Base-by-base conservation (phyloP, 2,797 vertebrate species). In the Capromys pilorides region DNA sequence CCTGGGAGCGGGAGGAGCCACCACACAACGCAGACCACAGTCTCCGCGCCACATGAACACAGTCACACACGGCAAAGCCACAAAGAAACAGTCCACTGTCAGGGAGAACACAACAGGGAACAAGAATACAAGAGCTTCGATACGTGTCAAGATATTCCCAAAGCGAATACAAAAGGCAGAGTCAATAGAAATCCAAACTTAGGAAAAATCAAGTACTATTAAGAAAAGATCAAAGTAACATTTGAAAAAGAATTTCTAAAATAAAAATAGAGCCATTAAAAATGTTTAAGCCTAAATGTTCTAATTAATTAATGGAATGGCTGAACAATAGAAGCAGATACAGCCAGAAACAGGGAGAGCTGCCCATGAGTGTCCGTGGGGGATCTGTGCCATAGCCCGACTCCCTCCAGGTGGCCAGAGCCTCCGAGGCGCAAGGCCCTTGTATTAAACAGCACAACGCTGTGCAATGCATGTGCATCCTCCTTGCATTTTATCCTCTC, bases 151-250 rank as follows among this genome's bases (percentile, higher is more conserved):
- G 26, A 59, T 67, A 80, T 24, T 88, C n/a, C 81, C 92, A 86
- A 87, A 91, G 39, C 83, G 33, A 71, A 69, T 51, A 77, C 49
- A 21, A 45, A 92, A 95, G 31, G 10, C 19, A 36, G 14, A 51
- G 39, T n/a, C 62, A 88, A 73, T 2, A 75, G 62, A 86, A 94
- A 92, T 87, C 59, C 31, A 80, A 87, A 81, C 33, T 57, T 67
- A 86, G 78, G 64, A n/a, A n/a, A 67, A 18, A 67, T 33, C 14
- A 67, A 67, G n/a, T 67, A 67, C 33, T n/a, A n/a, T n/a, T 16
- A n/a, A n/a, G n/a, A 67, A 92, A 95, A 94, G 81, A 66, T 41
- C 16, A 89, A 77, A 73, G 31, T 71, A 90, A n/a, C 13, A 80
- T 73, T 86, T 66, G 62, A 45, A 49, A 67, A 45, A 59, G 2